Evolutionary conservation across 2,113 vertebrate genomes (phyloP), one percentile per base, ranked within the genome.

Genomic region (Myotis yumanensis): DNA sequence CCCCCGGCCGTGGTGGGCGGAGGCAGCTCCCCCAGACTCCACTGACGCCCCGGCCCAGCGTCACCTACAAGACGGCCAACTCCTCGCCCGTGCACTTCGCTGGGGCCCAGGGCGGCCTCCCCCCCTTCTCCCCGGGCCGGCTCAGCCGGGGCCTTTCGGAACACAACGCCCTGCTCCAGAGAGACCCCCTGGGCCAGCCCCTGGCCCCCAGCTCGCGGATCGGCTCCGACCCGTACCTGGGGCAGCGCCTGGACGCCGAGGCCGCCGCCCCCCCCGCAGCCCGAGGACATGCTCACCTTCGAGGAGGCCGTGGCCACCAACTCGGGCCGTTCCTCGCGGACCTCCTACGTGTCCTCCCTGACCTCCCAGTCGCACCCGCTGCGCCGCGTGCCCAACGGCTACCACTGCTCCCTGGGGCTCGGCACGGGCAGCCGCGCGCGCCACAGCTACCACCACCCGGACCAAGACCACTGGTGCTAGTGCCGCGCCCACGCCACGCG

Each of bases 401-500:
- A 99, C 98, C 99, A 99, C 95, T 99, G 99, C 97, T 98, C 98
- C 76, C 97, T 99, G 97, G 99, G 98, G 52, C 98, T 98, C 86
- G 97, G 97, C 97, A n/a, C 97, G 0, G 98, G 98, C 88, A 96
- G 98, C 93, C 98, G 98, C 92, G 95, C 86, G 0, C 95, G 96
- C 54, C 97, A 95, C 85, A 98, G 99, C 96, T 99, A 99, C 98
- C 99, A 99, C 98, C 99, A 98, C 97, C 98, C 98, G 14, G 98
- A 99, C 23, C 98, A 99, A 97, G 99, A 99, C 10, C 98, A 99
- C 98, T 99, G 99, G 99, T 99, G 99, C 99, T 99, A 99, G 98
- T 98, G 96, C 97, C 98, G 97, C 97, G 86, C 46, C 62, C 90
- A 0, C 91, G 11, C 22, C 40, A 51, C 20, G 22, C 57, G 15